Base-by-base conservation (phyloP, 2,113 vertebrate genomes). In the Trematomus loennbergii region DNA sequence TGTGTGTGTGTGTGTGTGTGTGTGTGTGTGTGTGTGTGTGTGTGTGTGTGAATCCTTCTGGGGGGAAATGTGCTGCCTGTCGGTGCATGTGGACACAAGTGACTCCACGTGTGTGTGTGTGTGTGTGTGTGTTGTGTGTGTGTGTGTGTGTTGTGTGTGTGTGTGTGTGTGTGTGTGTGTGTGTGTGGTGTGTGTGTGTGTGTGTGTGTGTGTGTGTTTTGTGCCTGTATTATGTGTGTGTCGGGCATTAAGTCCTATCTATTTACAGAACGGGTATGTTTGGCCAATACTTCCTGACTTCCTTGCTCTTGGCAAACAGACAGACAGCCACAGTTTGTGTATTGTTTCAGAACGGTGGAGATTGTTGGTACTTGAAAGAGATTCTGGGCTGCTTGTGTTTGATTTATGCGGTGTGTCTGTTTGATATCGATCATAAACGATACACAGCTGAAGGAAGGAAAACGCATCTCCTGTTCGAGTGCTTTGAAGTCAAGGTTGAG, bases 391-490 rank as follows among this genome's bases (percentile, higher is more conserved):
- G 82, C 86, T 78, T 0, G 71, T 82, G 80, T 87, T 89, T 93
- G 88, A 93, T 93, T 94, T 93, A 91, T 85, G 89, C 59, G 45
- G 72, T n/a, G 82, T 72, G 90, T 90, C 90, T 92, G 92, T 91
- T 94, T 94, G 88, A 93, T 93, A 93, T 93, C 78, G 87, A 93
- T 94, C 92, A 92, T 94, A 90, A 93, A 87, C 71, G 88, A 91
- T 88, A 91, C 89, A 86, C 88, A 92, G 90, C 89, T 83, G 90
- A 89, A 87, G 90, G 88, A 93, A 91, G 90, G 88, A 91, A 94
- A 91, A 92, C 50, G 73, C 87, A 87, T 93, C 88, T 94, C 92
- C 90, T 86, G 92, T 82, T n/a, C 71, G 80, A 86, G 86, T 12
- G 49, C 94, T 95, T 94, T 95, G 91, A 95, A 88, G 91, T 94